Conservation (phyloP, 1,140 invertebrate genomes). For the Trichogramma pretiosum region DNA sequence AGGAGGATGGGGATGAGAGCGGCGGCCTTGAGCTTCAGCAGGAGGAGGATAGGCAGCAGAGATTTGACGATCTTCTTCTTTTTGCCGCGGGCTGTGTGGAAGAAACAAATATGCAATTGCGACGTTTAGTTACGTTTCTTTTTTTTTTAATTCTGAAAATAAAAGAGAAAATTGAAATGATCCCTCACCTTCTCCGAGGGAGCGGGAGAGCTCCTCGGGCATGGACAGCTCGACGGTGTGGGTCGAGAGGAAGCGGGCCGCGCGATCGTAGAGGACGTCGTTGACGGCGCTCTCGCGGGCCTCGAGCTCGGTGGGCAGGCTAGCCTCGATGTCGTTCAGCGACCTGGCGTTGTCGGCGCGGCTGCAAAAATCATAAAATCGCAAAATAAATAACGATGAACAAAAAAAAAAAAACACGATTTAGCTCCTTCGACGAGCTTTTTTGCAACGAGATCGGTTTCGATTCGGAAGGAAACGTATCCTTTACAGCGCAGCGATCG, state of each 20-base stretch:
- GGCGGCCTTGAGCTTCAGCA: constrained; percentile 70
- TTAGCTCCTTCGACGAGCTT: too few relatives aligned
- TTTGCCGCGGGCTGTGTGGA: constrained; percentile 49
- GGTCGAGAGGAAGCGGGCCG: constrained; percentile 64
- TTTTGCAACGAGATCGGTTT: too few relatives aligned
- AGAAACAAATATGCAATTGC: too few relatives aligned
- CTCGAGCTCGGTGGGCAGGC: constrained; percentile 56
- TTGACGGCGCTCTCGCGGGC: constrained; percentile 68
- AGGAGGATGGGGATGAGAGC: constrained; percentile 66
- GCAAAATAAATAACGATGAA: too few relatives aligned
- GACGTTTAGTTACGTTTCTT: neutral
- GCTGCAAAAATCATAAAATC: constrained; percentile 35
- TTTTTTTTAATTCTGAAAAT: neutral
- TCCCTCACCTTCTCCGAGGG: constrained; percentile 44
- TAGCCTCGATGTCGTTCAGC: constrained; percentile 45
- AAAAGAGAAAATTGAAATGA: neutral
- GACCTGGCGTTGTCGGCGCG: constrained; percentile 46
- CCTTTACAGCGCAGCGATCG: too few relatives aligned
- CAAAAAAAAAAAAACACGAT: too few relatives aligned
- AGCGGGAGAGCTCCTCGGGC: constrained; percentile 56
- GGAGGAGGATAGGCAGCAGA: constrained; percentile 60
- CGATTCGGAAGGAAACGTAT: too few relatives aligned
- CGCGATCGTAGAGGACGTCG: constrained; percentile 62
- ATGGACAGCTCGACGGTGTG: constrained; percentile 71
- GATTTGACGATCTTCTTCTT: constrained; percentile 53